Evolutionary conservation across 2,797 vertebrate genomes (phyloP).

Genomic region (Tenualosa thibaudeaui): DNA sequence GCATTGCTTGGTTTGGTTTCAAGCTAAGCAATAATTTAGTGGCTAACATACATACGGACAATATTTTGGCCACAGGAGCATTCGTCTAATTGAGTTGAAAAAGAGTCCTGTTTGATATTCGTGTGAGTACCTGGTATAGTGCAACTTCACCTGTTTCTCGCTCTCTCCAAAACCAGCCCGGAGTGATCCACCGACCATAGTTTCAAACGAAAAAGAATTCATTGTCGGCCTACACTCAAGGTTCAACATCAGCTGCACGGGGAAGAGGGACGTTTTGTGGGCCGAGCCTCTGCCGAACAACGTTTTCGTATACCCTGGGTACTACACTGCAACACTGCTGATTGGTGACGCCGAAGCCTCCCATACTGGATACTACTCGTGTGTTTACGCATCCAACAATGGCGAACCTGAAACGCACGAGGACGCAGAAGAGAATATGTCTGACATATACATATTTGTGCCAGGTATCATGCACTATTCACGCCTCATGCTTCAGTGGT

Average conservation of each 20-base stretch:
- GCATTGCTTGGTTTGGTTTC: no score
- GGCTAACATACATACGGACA: no score
- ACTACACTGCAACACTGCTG: conserved; percentile 79
- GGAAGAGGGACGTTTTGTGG: conserved; percentile 84
- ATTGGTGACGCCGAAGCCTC: conserved; percentile 77
- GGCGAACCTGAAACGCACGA: conserved; percentile 48
- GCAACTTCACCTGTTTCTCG: conserved; percentile 11
- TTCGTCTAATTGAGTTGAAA: no score
- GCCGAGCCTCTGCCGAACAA: conserved; percentile 73
- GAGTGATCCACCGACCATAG: conserved; percentile 79
- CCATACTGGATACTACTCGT: conserved; percentile 83
- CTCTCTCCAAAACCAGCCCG: conserved; percentile 51
- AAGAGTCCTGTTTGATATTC: no score
- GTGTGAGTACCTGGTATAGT: no score
- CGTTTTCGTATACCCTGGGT: conserved; percentile 74
- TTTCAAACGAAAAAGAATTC: conserved; percentile 75
- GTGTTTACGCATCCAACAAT: conserved; percentile 66
- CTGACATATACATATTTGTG: conserved; percentile 86
- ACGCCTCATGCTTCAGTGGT: no score
- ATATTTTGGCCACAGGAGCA: no score
- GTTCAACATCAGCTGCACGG: conserved; percentile 86
- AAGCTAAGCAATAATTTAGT: no score
- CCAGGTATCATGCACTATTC: conserved; percentile 72
- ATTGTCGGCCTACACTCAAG: conserved; percentile 76
- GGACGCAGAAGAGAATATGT: conserved; percentile 64